Percentiles rank a stretch among this genome's conserved stretches.
Evolutionary conservation across 2,888 invertebrate genomes (phyloP).

Genomic region (Balanococcus diminutus): DNA sequence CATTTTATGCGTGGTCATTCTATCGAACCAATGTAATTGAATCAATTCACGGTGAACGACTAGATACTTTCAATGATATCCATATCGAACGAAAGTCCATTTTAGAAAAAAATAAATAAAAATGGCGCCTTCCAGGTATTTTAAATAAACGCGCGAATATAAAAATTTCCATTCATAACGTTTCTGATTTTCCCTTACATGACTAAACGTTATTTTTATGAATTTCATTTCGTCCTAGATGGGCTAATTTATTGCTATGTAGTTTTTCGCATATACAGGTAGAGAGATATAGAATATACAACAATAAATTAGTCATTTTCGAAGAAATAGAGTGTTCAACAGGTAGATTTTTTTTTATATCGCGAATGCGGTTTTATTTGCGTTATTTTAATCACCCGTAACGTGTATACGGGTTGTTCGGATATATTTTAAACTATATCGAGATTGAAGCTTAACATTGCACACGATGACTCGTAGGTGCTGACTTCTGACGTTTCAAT

Average conservation of each 20-base stretch:
- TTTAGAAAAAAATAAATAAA: neutral
- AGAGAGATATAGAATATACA: neutral
- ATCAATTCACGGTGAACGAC: neutral
- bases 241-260: neutral
- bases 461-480: conserved; percentile 5
- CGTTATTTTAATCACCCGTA: conserved; percentile 1
- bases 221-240: neutral
- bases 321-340: neutral
- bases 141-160: neutral
- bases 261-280: neutral
- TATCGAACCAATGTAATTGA: neutral
- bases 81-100: neutral
- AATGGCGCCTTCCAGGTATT: neutral
- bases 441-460: neutral
- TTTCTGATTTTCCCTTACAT: neutral
- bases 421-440: neutral
- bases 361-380: neutral
- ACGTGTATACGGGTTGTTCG: neutral
- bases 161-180: neutral
- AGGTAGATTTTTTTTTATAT: neutral
- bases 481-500: conserved; percentile 11
- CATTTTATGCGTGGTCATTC: neutral
- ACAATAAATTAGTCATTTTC: neutral
- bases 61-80: neutral
- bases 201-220: neutral